Conservation (phyloP, 2,797 vertebrate genomes). For the Danio aesculapii region DNA sequence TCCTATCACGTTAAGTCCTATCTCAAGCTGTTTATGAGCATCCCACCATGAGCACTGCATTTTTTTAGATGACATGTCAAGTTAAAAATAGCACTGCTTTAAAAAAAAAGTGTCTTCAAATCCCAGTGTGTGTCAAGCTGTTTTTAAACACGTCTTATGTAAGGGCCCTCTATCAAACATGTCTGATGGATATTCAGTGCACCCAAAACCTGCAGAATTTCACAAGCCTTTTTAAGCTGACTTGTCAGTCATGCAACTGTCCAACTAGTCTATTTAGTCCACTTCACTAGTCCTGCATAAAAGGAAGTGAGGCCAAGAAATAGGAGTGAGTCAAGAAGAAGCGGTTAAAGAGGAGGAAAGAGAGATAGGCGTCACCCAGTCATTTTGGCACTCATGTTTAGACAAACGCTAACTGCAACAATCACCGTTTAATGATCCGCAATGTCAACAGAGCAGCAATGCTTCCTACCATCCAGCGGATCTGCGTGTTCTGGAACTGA, state of each 20-base stretch:
- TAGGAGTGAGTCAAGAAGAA: constrained; percentile 2
- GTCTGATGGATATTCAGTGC: not conserved
- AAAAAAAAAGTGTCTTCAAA: not conserved
- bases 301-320: constrained; percentile 9
- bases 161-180: not conserved
- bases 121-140: not conserved
- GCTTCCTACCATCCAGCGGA: constrained; percentile 71
- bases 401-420: constrained; percentile 74
- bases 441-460: constrained; percentile 71
- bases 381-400: constrained; percentile 70
- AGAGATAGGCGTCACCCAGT: constrained; percentile 39
- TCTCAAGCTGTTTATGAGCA: not conserved
- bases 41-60: not conserved
- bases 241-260: not conserved
- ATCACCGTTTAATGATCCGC: constrained; percentile 75
- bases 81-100: constrained; percentile 20
- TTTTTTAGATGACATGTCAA: constrained; percentile 19
- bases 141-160: constrained; percentile 20
- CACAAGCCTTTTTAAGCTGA: not conserved
- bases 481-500: constrained; percentile 67
- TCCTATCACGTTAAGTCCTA: not conserved
- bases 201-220: not conserved
- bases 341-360: not conserved
- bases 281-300: not conserved
- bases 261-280: not conserved